Evolutionary conservation across 1,140 invertebrate genomes (phyloP), one percentile per base, ranked within the genome.

Genomic region (Drosophila lacertosa): DNA sequence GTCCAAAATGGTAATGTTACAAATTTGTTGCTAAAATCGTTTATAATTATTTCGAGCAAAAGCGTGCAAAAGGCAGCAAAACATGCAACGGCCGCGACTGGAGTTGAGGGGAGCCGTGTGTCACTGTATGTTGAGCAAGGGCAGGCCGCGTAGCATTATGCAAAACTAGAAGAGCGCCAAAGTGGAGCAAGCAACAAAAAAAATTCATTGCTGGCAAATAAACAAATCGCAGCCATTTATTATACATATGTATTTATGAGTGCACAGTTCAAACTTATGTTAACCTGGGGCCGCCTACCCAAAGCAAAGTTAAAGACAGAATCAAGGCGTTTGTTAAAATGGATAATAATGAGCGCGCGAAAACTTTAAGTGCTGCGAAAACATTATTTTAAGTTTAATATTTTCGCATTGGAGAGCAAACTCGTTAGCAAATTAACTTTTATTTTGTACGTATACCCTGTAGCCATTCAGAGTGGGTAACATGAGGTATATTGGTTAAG

Each of bases 21-120:
- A 84, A 70, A 81, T 74, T 58, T 53, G 42, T 76, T 72, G 57
- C 57, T 29, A 86, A 88, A 88, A 86, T 74, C 15, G 44, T 47
- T 71, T 64, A 62, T 74, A 77, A 74, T 77, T 84, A 71, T 86
- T 81, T 81, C 58, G 16, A 69, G 72, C 79, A 66, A 63, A 48
- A 73, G 37, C 65, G 47, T 74, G 54, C 33, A 54, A 59, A 60
- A n/a, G n/a, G n/a, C n/a, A n/a, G 51, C 44, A 26, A n/a, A 42
- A 67, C 48, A 29, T 51, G 33, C 24, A 11, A 44, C 26, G 15
- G 18, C 13, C n/a, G n/a, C 44, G n/a, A 11, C 1, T 15, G 22
- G 1, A 6, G 11, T 5, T 11, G 26, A 33, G 47, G 26, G 39
- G 1, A 26, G 9, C n/a, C n/a, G 16, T 4, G 18, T 16, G 26